Percentiles rank a stretch among this genome's conserved stretches.
These are phyloP conservation scores for Dasypus novemcinctus DNA, from an alignment of 2,113 vertebrate species.

Conservation along the genomic window DNA sequence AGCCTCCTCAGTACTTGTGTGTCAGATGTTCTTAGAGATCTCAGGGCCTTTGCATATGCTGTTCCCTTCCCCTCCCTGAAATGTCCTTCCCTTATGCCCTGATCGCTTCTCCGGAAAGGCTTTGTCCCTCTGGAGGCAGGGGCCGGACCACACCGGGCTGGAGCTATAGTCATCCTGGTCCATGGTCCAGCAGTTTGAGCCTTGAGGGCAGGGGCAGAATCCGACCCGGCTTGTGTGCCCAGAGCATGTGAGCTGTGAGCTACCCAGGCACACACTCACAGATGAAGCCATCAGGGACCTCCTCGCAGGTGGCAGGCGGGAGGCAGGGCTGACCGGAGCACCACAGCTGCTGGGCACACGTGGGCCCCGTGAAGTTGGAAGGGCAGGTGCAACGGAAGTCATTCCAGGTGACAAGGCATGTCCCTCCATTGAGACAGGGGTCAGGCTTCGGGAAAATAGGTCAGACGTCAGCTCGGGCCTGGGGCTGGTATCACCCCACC, in stretches of 20 bases:
- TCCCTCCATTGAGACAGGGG: slow-evolving; percentile 91
- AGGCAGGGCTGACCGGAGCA: slow-evolving; percentile 89
- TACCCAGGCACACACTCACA: slow-evolving; percentile 86
- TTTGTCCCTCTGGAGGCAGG: neutral
- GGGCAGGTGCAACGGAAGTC: slow-evolving; percentile 93
- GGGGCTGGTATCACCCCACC: neutral
- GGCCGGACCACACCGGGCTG: neutral
- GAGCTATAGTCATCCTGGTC: neutral
- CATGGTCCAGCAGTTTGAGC: neutral
- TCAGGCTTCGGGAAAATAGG: slow-evolving; percentile 81
- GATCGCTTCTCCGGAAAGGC: neutral
- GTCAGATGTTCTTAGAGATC: neutral
- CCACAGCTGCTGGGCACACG: slow-evolving; percentile 92
- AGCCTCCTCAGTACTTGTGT: neutral
- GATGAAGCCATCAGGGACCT: slow-evolving; percentile 92
- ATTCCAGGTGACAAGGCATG: slow-evolving; percentile 93
- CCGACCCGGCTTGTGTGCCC: neutral
- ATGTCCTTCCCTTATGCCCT: neutral
- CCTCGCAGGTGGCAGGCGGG: slow-evolving; percentile 84
- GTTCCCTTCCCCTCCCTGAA: neutral
- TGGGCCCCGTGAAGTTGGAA: slow-evolving; percentile 88
- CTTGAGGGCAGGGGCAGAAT: neutral
- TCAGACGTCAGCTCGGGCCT: neutral
- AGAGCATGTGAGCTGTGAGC: neutral
- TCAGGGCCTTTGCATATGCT: neutral